Percentiles rank a stretch among this genome's conserved stretches.
Conservation (phyloP, 2,888 invertebrate genomes). For the Cetonia aurata region DNA sequence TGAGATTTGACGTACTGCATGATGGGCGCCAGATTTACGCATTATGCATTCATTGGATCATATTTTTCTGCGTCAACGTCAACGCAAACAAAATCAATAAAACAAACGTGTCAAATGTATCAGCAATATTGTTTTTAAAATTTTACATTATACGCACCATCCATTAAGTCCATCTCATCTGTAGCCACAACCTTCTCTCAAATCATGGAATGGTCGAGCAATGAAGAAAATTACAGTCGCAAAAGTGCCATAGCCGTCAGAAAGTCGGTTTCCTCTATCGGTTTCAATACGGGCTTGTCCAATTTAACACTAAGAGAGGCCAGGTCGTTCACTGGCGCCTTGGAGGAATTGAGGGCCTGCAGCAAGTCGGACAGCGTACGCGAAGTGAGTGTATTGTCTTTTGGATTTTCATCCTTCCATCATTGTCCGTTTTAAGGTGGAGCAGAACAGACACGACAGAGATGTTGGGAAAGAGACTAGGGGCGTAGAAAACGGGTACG, state of each 20-base stretch:
- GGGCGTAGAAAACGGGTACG: conserved; percentile 44
- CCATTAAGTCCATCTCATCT: too few relatives aligned
- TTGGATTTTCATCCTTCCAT: background rate
- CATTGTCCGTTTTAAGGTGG: conserved; percentile 30
- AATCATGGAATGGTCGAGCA: conserved; percentile 38
- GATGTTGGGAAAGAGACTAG: conserved; percentile 29
- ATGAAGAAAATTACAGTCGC: conserved; percentile 43
- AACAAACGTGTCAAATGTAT: too few relatives aligned
- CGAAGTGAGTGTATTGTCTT: conserved; percentile 26
- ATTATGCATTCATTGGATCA: too few relatives aligned
- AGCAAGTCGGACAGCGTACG: conserved; percentile 34
- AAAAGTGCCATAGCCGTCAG: conserved; percentile 38
- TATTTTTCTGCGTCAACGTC: too few relatives aligned
- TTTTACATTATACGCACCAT: too few relatives aligned
- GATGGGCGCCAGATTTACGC: too few relatives aligned
- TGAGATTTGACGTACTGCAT: too few relatives aligned
- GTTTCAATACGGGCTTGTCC: conserved; percentile 45
- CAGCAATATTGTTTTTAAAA: too few relatives aligned
- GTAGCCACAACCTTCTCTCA: too few relatives aligned
- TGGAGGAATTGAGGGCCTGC: conserved; percentile 49
- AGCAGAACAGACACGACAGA: conserved; percentile 33
- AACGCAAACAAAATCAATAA: too few relatives aligned
- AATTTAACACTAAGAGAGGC: conserved; percentile 52
- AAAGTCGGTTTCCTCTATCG: conserved; percentile 52
- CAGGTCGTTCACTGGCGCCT: conserved; percentile 54